Evolutionary conservation across 2,888 invertebrate genomes (phyloP), one percentile per base, ranked within the genome.

Genomic region (Monoplex corrugatus): DNA sequence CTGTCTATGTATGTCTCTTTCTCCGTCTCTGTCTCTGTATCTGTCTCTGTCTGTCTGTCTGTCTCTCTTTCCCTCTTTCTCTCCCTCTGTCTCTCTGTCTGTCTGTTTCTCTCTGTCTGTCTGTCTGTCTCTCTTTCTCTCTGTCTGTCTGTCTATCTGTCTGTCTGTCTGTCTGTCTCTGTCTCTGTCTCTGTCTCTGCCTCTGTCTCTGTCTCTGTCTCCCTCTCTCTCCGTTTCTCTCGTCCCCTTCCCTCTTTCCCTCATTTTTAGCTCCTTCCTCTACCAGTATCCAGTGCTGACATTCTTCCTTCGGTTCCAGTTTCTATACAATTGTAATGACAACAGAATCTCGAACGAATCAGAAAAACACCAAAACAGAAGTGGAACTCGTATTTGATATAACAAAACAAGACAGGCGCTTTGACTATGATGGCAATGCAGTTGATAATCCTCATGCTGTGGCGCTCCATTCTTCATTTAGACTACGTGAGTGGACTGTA

Each of bases 91-190:
- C 38, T 80, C 19, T 40, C 40, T 40, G 23, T 40, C 38, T 80
- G 1, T 40, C 38, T 38, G 19, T 40, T 16, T 40, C 19, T 80
- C 80, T 80, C 23, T 80, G 40, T 80, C 40, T 40, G 10, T 80
- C 40, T 40, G 23, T 80, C 40, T 40, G 1, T 80, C 23, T 80
- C 40, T 80, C 38, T 80, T 23, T 80, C 80, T 80, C 23, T 80
- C 80, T 80, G 23, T 80, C 80, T 80, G 23, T 80, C 80, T 80
- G 23, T 80, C 80, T 80, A 10, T 80, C 80, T 80, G 23, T 75
- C 75, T 75, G 35, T 75, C 75, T 75, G 35, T 75, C 75, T 75
- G 35, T 75, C 75, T 75, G 8, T 75, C 80, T 80, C 40, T 80
- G 40, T 80, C 40, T 80, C 80, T 80, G 19, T 80, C 80, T 80